Percentiles rank a stretch among this genome's conserved stretches.
Evolutionary conservation across 2,888 invertebrate species (phyloP).

Genomic region (Tipula helvola): DNA sequence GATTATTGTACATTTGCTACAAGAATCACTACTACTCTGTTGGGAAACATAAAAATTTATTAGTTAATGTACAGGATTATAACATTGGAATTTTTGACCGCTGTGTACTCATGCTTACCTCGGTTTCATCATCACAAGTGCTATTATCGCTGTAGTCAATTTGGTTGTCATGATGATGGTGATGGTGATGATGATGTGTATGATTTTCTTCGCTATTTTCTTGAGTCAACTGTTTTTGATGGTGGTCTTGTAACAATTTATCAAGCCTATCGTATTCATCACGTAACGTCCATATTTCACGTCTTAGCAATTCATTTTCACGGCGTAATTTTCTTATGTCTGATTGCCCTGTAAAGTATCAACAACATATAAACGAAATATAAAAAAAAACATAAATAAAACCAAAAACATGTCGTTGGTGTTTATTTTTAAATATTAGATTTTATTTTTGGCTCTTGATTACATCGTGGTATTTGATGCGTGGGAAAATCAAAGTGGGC

Average conservation of each 20-base stretch:
- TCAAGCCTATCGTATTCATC: conserved; percentile 83
- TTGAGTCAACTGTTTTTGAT: conserved; percentile 17
- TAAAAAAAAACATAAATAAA: not conserved
- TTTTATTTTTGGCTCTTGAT: not conserved
- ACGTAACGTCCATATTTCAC: conserved; percentile 75
- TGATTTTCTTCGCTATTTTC: conserved; percentile 6
- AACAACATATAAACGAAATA: too few species aligned
- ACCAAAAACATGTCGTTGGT: not conserved
- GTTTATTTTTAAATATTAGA: not conserved
- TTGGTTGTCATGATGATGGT: not conserved
- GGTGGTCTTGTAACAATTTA: conserved; percentile 49
- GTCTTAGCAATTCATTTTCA: conserved; percentile 75
- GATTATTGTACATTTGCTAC: not conserved
- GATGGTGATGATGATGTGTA: not conserved
- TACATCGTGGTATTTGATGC: not conserved
- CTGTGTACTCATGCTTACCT: not conserved
- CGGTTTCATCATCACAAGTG: not conserved
- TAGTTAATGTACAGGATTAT: not conserved
- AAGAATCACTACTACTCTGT: conserved; percentile 6
- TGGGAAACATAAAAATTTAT: not conserved
- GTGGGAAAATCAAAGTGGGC: not conserved
- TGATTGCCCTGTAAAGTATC: conserved; percentile 55
- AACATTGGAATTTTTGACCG: not conserved
- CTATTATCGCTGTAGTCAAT: not conserved
- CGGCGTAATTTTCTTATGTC: conserved; percentile 79